Conservation (phyloP, 2,113 vertebrate species). For the Thalassarche chlororhynchos region DNA sequence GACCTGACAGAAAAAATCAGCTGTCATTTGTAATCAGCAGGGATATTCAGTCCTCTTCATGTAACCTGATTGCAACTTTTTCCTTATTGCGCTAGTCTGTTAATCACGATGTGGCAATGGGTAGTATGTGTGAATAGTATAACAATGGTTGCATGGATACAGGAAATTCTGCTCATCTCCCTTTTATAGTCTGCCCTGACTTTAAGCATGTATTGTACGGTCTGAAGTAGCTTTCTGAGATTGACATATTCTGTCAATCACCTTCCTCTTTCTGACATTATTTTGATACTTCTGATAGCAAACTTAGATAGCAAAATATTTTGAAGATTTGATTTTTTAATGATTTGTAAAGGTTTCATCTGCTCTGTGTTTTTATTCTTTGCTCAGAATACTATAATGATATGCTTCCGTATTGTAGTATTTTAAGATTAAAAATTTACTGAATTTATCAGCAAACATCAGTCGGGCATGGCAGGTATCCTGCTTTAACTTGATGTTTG, state of each 20-base stretch:
- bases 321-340: not conserved
- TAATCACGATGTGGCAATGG: constrained; percentile 35
- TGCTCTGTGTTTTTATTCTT: not conserved
- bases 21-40: constrained; percentile 59
- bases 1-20: not conserved
- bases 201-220: not conserved
- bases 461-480: not conserved
- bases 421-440: not conserved
- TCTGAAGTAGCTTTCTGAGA: not conserved
- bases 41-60: constrained; percentile 58
- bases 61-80: constrained; percentile 59
- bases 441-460: not conserved
- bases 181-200: not conserved
- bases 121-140: constrained; percentile 25
- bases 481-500: not conserved
- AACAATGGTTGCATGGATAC: constrained; percentile 61
- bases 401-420: not conserved
- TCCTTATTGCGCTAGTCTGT: constrained; percentile 1
- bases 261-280: not conserved
- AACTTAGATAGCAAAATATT: not conserved
- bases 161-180: constrained; percentile 43
- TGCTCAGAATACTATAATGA: not conserved
- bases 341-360: not conserved
- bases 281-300: not conserved
- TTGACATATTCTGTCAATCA: not conserved